These are phyloP conservation scores for Pelobates fuscus DNA, from an alignment of 2,113 vertebrate genomes.

Conservation along the genomic window DNA sequence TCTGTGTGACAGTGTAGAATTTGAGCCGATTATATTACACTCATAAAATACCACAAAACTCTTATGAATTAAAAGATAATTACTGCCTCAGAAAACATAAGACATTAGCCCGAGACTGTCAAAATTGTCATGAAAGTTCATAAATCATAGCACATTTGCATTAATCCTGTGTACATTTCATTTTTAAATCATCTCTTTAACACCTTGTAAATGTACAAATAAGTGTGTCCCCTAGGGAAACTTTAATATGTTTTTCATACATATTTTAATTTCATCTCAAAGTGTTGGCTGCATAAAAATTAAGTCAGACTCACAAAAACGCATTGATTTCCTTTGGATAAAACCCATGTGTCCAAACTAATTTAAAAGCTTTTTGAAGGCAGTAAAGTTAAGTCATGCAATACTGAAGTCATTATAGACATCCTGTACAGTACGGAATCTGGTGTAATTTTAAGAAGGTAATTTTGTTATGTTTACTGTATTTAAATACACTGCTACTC, in stretches of 20 bases:
- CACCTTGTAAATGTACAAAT: constrained; percentile 80
- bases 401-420: constrained; percentile 80
- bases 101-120: constrained; percentile 79
- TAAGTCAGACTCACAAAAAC: constrained; percentile 83
- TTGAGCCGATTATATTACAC: constrained; percentile 72
- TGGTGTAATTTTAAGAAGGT: constrained; percentile 75
- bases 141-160: constrained; percentile 83
- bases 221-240: constrained; percentile 75
- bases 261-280: constrained; percentile 89
- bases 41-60: constrained; percentile 76
- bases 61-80: constrained; percentile 90
- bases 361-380: constrained; percentile 77
- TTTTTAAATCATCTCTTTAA: constrained; percentile 82
- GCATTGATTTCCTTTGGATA: constrained; percentile 86
- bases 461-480: constrained; percentile 85
- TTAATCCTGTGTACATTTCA: constrained; percentile 73
- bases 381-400: constrained; percentile 72
- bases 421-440: constrained; percentile 72
- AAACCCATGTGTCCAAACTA: constrained; percentile 84
- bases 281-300: constrained; percentile 80
- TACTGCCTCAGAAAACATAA: constrained; percentile 79
- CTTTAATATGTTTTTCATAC: constrained; percentile 91
- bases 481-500: constrained; percentile 80
- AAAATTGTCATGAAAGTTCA: constrained; percentile 84
- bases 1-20: constrained; percentile 64